phyloP scores from a whole-genome alignment of 2,888 invertebrate genomes.

The Gandaritis pyraliata region DNA sequence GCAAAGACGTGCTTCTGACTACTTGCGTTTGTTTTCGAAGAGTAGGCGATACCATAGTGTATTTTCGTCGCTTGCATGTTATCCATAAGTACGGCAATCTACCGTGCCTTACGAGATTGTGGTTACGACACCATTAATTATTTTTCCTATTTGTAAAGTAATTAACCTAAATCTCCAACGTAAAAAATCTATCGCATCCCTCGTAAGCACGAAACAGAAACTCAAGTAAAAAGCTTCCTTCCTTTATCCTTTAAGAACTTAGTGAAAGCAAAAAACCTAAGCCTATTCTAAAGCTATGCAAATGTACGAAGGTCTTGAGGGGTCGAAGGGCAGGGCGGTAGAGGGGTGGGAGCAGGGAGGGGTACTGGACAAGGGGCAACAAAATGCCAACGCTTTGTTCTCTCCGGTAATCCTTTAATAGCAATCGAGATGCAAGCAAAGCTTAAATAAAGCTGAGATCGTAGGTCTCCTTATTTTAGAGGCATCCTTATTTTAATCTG shows the following conservation, averaged over 20 bases:
- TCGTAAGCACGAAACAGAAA: constrained; percentile 41
- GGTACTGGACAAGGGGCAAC: constrained; percentile 75
- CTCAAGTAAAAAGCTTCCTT: constrained; percentile 51
- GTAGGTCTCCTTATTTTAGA: constrained; percentile 33
- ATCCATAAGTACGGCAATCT: too few species aligned
- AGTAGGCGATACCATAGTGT: too few species aligned
- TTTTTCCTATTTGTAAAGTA: too few species aligned
- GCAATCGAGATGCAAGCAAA: constrained; percentile 63
- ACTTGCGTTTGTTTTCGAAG: too few species aligned
- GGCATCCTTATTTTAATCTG: constrained; percentile 22
- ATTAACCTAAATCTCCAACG: neutral
- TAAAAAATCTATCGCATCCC: constrained; percentile 24
- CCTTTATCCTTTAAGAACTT: constrained; percentile 77
- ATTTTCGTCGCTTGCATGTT: too few species aligned
- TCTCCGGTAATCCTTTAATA: constrained; percentile 80
- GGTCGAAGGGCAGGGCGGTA: constrained; percentile 56
- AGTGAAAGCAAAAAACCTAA: constrained; percentile 73
- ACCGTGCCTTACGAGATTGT: too few species aligned
- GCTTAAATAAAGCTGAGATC: constrained; percentile 42
- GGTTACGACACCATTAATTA: too few species aligned
- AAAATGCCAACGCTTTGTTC: constrained; percentile 80
- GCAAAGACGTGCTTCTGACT: too few species aligned
- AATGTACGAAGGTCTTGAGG: constrained; percentile 80
- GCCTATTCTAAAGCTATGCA: constrained; percentile 77
- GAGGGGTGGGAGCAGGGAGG: constrained; percentile 41